A percentile compares a stretch with the other conserved stretches of the same genome.
These are phyloP conservation scores for Patella depressa DNA, from an alignment of 2,888 invertebrate genomes.

Conservation along the genomic window DNA sequence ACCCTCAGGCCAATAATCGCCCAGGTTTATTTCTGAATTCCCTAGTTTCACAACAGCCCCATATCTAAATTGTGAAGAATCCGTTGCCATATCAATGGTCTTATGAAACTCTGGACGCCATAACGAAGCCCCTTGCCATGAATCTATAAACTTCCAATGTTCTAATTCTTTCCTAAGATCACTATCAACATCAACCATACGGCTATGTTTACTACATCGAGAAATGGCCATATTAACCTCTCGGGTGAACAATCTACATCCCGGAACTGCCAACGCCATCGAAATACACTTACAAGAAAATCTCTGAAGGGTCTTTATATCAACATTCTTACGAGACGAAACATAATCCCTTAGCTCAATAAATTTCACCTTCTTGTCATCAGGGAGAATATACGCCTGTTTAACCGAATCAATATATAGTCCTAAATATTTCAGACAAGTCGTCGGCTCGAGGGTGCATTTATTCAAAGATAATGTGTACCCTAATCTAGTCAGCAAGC, in stretches of 20 bases:
- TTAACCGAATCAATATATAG: background rate
- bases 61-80: too few relatives aligned
- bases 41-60: too few relatives aligned
- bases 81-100: too few relatives aligned
- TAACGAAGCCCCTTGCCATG: too few relatives aligned
- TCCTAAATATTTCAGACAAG: background rate
- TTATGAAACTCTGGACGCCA: too few relatives aligned
- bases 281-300: background rate
- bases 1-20: background rate
- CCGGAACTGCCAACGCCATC: background rate
- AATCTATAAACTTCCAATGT: too few relatives aligned
- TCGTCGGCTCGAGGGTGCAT: background rate
- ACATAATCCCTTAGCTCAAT: background rate
- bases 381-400: background rate
- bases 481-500: background rate
- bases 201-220: background rate
- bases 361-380: background rate
- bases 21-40: too few relatives aligned
- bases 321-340: background rate
- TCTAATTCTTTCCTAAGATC: too few relatives aligned
- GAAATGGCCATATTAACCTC: background rate
- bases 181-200: too few relatives aligned
- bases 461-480: background rate
- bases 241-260: background rate
- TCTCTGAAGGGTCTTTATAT: background rate